Percentiles rank a stretch among this genome's conserved stretches.
phyloP scores from a whole-genome alignment of 2,113 vertebrate genomes.

The Ictalurus punctatus region DNA sequence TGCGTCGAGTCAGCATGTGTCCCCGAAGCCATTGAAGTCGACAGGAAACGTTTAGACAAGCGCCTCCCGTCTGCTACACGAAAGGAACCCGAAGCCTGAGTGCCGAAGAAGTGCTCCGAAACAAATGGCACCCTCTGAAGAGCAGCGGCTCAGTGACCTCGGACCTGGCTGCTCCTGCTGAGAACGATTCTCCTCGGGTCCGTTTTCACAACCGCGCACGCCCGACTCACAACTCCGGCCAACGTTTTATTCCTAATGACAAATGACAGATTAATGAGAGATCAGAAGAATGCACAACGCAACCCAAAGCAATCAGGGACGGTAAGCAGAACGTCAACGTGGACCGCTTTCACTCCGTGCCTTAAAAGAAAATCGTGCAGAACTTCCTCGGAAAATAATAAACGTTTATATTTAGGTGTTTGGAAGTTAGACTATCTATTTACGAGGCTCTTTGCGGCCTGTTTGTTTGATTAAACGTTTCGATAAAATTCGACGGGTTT shows the following conservation, averaged over 20 bases:
- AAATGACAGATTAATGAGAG: not conserved
- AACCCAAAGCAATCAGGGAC: not conserved
- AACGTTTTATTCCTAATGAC: not conserved
- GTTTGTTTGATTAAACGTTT: constrained; percentile 43
- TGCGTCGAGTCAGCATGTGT: constrained; percentile 32
- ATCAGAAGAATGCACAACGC: not conserved
- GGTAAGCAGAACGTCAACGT: not conserved
- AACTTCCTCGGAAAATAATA: not conserved
- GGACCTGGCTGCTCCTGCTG: constrained; percentile 60
- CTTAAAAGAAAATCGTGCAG: not conserved
- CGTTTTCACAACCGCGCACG: constrained; percentile 50
- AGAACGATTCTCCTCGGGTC: constrained; percentile 40
- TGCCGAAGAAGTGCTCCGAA: constrained; percentile 53
- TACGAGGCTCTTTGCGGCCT: not conserved
- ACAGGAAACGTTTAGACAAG: constrained; percentile 65
- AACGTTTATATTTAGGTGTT: constrained; percentile 21
- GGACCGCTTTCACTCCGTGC: not conserved
- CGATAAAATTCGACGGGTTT: constrained; percentile 38
- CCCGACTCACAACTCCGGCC: not conserved
- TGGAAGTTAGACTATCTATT: constrained; percentile 30
- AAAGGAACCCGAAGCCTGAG: constrained; percentile 61
- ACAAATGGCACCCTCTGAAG: constrained; percentile 66
- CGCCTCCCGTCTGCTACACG: constrained; percentile 71
- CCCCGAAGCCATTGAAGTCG: constrained; percentile 52
- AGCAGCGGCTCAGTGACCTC: constrained; percentile 45